Conservation (phyloP, 2,888 invertebrate genomes). For the Oithona nana region DNA sequence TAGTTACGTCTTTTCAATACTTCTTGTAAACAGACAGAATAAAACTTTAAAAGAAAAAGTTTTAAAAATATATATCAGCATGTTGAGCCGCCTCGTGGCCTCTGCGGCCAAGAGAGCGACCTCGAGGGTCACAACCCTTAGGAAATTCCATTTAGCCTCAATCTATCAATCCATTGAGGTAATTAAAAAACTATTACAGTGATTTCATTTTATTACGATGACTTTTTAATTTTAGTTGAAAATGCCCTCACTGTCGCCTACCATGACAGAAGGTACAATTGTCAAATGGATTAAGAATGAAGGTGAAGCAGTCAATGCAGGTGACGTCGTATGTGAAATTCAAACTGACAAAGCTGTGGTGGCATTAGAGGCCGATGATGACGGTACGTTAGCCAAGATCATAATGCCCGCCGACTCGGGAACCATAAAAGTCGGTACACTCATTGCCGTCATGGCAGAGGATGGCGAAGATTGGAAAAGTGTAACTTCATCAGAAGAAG, state of each 20-base stretch:
- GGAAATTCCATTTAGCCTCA: background rate
- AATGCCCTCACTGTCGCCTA: slow-evolving; percentile 43
- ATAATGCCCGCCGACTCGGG: slow-evolving; percentile 22
- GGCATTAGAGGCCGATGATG: slow-evolving; percentile 40
- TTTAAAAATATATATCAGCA: too few relatives aligned
- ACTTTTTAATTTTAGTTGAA: slow-evolving; percentile 22
- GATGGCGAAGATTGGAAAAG: slow-evolving; percentile 42
- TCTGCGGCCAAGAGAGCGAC: background rate
- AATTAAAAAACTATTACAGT: too few relatives aligned
- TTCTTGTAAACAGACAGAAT: too few relatives aligned
- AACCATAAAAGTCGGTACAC: slow-evolving; percentile 31
- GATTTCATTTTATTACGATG: too few relatives aligned
- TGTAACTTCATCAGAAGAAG: slow-evolving; percentile 25
- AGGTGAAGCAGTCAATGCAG: slow-evolving; percentile 35
- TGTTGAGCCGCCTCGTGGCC: background rate
- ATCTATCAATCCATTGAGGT: background rate
- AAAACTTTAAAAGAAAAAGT: too few relatives aligned
- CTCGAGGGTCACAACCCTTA: background rate
- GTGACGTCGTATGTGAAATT: slow-evolving; percentile 43
- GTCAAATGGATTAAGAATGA: slow-evolving; percentile 39
- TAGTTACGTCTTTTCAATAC: too few relatives aligned
- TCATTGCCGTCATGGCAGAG: slow-evolving; percentile 41
- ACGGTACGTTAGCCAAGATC: slow-evolving; percentile 41
- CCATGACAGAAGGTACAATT: slow-evolving; percentile 41
- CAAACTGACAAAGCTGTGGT: slow-evolving; percentile 45